Base-by-base conservation (phyloP, 2,888 invertebrate species). In the Leptogaster cylindrica region DNA sequence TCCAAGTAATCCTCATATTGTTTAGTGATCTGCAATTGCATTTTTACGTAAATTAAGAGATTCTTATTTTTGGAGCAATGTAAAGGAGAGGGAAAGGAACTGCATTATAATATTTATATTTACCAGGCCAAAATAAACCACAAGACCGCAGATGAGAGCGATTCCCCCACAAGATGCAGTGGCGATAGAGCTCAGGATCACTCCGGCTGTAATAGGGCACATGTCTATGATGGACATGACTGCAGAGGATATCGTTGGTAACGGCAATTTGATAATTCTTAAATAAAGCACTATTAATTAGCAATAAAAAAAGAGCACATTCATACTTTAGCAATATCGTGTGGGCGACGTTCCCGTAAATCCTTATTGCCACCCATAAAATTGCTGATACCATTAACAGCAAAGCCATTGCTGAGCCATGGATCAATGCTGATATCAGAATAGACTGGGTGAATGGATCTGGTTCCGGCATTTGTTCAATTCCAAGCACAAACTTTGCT, bases 81-180 rank as follows among this genome's bases (percentile, higher is more conserved):
- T n/a, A n/a, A n/a, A n/a, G n/a, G n/a, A n/a, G n/a, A n/a, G n/a
- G n/a, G n/a, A 64, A 33, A 55, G 44, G 39, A 18, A 48, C 27
- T 10, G 25, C 46, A 18, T 14, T 51, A 8, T 33, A 58, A 10
- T 20, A 8, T 20, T 46, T 28, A 25, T 46, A 16, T 25, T 41
- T 7, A 58, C 89, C 85, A 88, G 84, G 69, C 89, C 83, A 41
- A 88, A 87, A 76, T 90, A 91, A 76, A 89, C 87, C 0, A 86
- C 81, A 3, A 86, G 84, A 0, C 89, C 90, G 6, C 87, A 81
- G 5, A 84, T 81, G 58, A 93, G 81, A 0, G 89, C 87, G 4
- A 92, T 82, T 1, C 90, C 90, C 3, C 92, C 93, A 75, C 92
- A 92, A 0, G 91, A 87, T 10, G 86, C 80, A 10, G 87, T 82